These are phyloP conservation scores for Oreochromis grahami DNA, from an alignment of 2,797 vertebrate species.

Conservation along the genomic window DNA sequence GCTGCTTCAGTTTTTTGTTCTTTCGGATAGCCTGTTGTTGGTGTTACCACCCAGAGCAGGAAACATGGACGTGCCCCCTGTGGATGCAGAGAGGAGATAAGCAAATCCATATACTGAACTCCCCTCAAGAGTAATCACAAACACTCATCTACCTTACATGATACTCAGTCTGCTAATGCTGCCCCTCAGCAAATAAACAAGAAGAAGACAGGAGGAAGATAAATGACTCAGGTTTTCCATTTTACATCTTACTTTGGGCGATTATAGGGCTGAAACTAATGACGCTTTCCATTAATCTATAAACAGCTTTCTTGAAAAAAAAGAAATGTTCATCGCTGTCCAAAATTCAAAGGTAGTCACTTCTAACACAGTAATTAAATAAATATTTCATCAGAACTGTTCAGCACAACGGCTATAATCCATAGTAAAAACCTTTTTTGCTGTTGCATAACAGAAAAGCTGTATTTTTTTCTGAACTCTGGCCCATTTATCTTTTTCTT, in stretches of 20 bases:
- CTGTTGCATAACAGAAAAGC: neutral
- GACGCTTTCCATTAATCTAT: neutral
- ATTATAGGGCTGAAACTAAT: neutral
- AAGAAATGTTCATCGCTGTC: neutral
- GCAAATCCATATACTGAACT: slow-evolving; percentile 58
- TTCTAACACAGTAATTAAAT: neutral
- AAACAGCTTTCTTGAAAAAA: neutral
- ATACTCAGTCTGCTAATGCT: neutral
- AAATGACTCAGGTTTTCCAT: neutral
- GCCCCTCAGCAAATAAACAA: neutral
- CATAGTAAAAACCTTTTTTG: neutral
- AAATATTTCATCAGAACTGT: neutral
- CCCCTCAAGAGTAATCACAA: slow-evolving; percentile 35
- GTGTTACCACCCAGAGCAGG: neutral
- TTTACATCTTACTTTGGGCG: neutral
- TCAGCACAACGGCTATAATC: neutral
- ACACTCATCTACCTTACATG: slow-evolving; percentile 22
- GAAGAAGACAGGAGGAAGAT: neutral
- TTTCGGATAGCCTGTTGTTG: neutral
- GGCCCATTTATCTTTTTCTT: neutral
- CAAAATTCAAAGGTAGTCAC: neutral
- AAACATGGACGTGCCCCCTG: slow-evolving; percentile 1
- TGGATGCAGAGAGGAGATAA: slow-evolving; percentile 33
- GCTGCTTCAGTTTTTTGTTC: neutral
- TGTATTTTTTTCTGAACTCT: neutral